Evolutionary conservation across 2,888 invertebrate species (phyloP).

Genomic region (Acronicta alni): DNA sequence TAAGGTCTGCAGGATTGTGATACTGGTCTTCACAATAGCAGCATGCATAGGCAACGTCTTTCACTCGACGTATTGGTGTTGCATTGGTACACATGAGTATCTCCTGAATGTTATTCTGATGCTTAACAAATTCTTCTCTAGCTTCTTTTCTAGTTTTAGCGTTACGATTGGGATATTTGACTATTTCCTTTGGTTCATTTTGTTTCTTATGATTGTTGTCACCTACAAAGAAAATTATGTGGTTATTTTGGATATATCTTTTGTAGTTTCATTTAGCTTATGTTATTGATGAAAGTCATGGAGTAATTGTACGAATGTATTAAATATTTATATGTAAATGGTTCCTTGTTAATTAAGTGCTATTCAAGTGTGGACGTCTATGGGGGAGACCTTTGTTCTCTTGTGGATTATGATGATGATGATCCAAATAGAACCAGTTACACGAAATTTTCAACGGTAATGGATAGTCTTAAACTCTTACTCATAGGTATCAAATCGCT

Average conservation of each 20-base stretch:
- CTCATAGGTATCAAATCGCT: no score
- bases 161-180: neutral
- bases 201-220: conserved; percentile 5
- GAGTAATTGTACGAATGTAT: no score
- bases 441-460: no score
- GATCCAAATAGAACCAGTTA: no score
- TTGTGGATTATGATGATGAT: no score
- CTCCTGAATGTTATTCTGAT: conserved; percentile 67
- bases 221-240: conserved; percentile 34
- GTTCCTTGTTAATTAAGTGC: no score
- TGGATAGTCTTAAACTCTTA: no score
- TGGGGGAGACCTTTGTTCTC: no score
- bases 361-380: no score
- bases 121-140: conserved; percentile 58
- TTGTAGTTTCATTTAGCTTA: neutral
- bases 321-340: no score
- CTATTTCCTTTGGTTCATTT: conserved; percentile 5
- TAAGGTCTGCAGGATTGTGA: conserved; percentile 66
- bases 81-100: conserved; percentile 73
- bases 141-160: conserved; percentile 9
- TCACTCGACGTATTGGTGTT: conserved; percentile 71
- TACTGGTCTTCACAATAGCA: conserved; percentile 70
- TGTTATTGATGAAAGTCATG: neutral
- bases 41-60: conserved; percentile 70
- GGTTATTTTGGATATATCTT: conserved; percentile 15